These are phyloP conservation scores for Schlechtendalia chinensis DNA, from an alignment of 1,140 invertebrate species.

Conservation along the genomic window DNA sequence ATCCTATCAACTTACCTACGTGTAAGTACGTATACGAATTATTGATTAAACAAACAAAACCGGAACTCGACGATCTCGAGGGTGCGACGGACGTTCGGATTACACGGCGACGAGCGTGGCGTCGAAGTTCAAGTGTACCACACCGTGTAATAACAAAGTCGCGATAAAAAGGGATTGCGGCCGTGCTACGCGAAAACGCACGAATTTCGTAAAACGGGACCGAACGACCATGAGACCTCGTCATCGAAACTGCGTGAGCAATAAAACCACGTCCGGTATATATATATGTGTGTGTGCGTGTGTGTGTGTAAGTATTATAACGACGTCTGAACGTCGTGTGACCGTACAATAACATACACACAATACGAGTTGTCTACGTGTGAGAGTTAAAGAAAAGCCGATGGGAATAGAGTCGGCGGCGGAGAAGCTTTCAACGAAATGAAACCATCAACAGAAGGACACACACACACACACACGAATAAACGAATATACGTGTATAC, in stretches of 20 bases:
- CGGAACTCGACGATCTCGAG: no score
- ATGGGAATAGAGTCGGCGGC: not conserved
- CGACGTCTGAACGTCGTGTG: conserved; percentile 16
- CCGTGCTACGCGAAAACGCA: not conserved
- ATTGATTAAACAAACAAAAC: no score
- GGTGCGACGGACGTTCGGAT: no score
- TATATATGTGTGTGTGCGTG: no score
- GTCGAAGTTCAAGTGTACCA: no score
- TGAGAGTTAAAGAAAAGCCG: not conserved
- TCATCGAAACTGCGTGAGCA: not conserved
- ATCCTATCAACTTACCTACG: no score
- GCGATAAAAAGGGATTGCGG: not conserved
- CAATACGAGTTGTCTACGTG: not conserved
- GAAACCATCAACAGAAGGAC: conserved; percentile 22
- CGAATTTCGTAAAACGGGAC: not conserved
- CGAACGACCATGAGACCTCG: not conserved
- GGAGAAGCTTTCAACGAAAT: conserved; percentile 45
- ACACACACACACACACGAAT: not conserved
- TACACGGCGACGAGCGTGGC: no score
- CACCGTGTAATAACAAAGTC: no score
- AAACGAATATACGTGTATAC: not conserved
- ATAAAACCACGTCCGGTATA: conserved; percentile 2
- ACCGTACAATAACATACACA: not conserved
- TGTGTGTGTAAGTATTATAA: not conserved
- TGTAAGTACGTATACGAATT: no score